Evolutionary conservation across 2,888 invertebrate genomes (phyloP).

Genomic region (Sarcophaga rosellei): DNA sequence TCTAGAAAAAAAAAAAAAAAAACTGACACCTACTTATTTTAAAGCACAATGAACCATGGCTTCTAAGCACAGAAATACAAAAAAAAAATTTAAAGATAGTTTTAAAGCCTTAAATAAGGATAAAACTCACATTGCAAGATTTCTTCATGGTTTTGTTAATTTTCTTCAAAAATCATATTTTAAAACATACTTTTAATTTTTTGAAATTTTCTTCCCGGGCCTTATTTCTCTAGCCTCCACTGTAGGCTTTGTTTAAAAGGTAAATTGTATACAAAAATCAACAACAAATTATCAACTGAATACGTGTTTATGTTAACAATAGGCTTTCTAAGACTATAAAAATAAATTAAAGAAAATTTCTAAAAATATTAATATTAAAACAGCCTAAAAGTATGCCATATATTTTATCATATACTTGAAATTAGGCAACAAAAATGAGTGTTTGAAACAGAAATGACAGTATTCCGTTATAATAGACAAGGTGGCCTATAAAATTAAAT

Average conservation of each 20-base stretch:
- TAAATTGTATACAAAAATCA: slow-evolving; percentile 45
- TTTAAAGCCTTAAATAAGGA: neutral
- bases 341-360: neutral
- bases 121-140: neutral
- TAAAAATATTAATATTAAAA: neutral
- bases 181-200: too few relatives aligned
- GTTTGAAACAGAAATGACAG: neutral
- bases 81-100: neutral
- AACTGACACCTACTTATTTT: neutral
- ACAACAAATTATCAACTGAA: slow-evolving; percentile 53
- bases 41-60: slow-evolving; percentile 57
- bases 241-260: neutral
- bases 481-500: too few relatives aligned
- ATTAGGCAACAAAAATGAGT: neutral
- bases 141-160: too few relatives aligned
- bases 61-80: slow-evolving; percentile 14
- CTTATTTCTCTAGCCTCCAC: neutral
- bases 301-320: slow-evolving; percentile 44
- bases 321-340: neutral
- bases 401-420: neutral
- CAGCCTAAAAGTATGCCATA: neutral
- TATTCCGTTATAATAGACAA: too few relatives aligned
- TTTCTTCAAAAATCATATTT: too few relatives aligned
- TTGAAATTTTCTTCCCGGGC: too few relatives aligned
- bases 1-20: neutral